Evolutionary conservation across 2,888 invertebrate species (phyloP), one percentile per base, ranked within the genome.

Genomic region (Drosophila sordidapex): DNA sequence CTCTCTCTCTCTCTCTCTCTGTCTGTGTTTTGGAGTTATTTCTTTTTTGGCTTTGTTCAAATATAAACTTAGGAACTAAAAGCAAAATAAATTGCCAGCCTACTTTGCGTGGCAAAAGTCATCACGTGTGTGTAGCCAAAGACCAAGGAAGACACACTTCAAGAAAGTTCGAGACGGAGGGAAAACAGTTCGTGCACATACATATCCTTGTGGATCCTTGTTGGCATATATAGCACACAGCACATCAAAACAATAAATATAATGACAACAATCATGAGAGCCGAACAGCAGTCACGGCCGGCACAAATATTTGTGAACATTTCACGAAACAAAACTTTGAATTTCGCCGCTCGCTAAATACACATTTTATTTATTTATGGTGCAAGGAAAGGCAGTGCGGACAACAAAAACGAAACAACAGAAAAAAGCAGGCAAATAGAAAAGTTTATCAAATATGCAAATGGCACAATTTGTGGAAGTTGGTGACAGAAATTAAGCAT

Each of bases 401-500:
- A 40, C 7, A 38, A 27, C 56, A 27, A 18, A 31, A 35, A 21
- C 21, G 27, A 35, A 43, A 5, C 25, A 21, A 48, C 25, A 38
- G 11, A 1, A 29, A 13, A 48, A 31, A 13, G 21, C 29, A 8
- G n/a, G 29, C 33, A 49, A 43, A 33, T 57, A 48, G n/a, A 35
- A 59, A 67, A 77, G 48, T 72, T 73, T 67, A 85, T 85, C 82
- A 82, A 74, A 83, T 88, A 84, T 85, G 86, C 88, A 83, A 83
- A 83, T 83, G 71, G 46, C 70, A 53, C 54, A 52, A 53, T 67
- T 62, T 65, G 59, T 25, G 46, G 46, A 56, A 43, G 60, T 53
- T 76, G 70, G 83, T 71, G 78, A 78, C 81, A 88, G 74, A 85
- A 88, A 88, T 87, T 82, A 87, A 83, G 80, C 82, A 75, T 87